Conservation (phyloP, 2,888 invertebrate genomes). For the Tenthredo scrophulariae region DNA sequence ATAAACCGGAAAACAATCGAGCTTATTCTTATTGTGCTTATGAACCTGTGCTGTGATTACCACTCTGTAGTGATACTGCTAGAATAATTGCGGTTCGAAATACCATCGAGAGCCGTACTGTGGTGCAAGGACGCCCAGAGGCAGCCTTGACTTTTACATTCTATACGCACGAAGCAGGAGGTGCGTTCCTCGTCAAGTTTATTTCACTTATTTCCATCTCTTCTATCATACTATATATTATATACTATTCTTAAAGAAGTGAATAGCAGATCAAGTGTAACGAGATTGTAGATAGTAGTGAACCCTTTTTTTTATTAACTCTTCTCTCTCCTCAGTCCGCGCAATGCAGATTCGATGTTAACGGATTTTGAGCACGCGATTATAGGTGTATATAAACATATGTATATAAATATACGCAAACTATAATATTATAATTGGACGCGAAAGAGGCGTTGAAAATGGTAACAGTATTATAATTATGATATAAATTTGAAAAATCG, state of each 20-base stretch:
- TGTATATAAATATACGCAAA: not conserved
- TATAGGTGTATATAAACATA: not conserved
- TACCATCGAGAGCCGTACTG: constrained; percentile 23
- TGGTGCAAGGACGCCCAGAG: constrained; percentile 54
- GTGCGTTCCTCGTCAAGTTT: constrained; percentile 36
- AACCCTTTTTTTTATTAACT: not conserved
- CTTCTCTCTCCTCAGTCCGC: not conserved
- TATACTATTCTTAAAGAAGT: not conserved
- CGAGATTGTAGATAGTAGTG: not conserved
- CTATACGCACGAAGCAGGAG: constrained; percentile 10
- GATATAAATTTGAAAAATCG: not conserved
- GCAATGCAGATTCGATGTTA: constrained; percentile 6
- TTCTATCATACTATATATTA: not conserved
- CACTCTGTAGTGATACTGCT: not conserved
- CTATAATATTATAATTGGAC: not conserved
- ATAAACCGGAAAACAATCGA: not conserved
- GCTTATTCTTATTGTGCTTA: not conserved
- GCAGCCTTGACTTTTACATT: constrained; percentile 56
- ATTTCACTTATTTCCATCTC: constrained; percentile 9
- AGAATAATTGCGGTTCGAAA: constrained; percentile 13
- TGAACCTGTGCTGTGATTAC: not conserved
- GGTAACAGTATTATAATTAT: not conserved
- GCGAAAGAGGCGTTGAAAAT: constrained; percentile 27
- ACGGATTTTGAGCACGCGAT: constrained; percentile 24
- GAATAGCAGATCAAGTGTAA: not conserved